phyloP scores from a whole-genome alignment of 2,888 invertebrate genomes.

The Lycocerus yunnanus region DNA sequence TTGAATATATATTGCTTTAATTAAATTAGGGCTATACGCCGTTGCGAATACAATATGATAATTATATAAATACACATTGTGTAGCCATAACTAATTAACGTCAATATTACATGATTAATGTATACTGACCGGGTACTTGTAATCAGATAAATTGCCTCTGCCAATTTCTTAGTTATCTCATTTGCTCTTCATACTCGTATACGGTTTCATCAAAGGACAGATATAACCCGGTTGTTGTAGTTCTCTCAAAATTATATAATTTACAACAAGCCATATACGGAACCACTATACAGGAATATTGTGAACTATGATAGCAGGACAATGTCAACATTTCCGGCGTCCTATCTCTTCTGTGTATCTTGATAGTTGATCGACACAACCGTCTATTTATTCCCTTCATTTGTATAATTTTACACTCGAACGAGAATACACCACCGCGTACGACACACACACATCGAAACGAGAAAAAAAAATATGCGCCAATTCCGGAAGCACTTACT shows the following conservation, averaged over 20 bases:
- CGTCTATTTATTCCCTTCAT: not conserved
- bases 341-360: constrained; percentile 40
- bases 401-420: not conserved
- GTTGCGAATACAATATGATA: constrained; percentile 51
- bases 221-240: constrained; percentile 1
- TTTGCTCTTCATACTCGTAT: not conserved
- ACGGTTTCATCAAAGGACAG: constrained; percentile 6
- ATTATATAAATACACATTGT: constrained; percentile 54
- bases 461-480: not conserved
- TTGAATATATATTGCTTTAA: constrained; percentile 48
- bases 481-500: not conserved
- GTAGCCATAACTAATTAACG: constrained; percentile 54
- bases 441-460: not conserved
- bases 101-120: constrained; percentile 53
- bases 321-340: constrained; percentile 50
- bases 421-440: not conserved
- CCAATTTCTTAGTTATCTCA: constrained; percentile 33
- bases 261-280: constrained; percentile 23
- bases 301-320: constrained; percentile 44
- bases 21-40: constrained; percentile 49
- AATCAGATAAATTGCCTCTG: constrained; percentile 37
- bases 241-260: constrained; percentile 16
- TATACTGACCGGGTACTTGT: constrained; percentile 43
- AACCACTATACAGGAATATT: constrained; percentile 18
- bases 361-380: not conserved